Conservation (phyloP, 2,113 vertebrate species). For the Apus apus region DNA sequence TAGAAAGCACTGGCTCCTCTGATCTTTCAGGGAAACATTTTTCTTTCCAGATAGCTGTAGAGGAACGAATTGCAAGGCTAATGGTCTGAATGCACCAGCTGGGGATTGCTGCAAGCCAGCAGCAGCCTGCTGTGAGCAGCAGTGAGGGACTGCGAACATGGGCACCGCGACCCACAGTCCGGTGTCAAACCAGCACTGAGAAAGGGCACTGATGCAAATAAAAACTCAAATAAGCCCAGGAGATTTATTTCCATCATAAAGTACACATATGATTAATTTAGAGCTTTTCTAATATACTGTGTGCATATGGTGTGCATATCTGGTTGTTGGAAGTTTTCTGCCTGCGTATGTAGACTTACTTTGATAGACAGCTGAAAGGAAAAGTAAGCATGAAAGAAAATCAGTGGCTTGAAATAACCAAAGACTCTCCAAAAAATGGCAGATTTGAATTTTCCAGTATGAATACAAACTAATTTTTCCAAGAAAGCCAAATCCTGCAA, state of each 20-base stretch:
- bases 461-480: background rate
- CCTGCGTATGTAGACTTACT: background rate
- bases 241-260: background rate
- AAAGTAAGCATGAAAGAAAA: background rate
- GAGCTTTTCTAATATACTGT: background rate
- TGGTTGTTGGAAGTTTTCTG: background rate
- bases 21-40: background rate
- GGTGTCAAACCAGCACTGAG: background rate
- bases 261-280: background rate
- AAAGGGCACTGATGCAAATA: background rate
- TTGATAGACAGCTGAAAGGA: background rate
- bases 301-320: background rate
- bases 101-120: background rate
- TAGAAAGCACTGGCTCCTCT: background rate
- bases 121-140: background rate
- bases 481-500: background rate
- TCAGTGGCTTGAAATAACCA: background rate
- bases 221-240: background rate
- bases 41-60: background rate
- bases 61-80: background rate
- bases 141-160: rapidly evolving
- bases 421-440: background rate
- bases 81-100: rapidly evolving
- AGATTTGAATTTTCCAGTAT: background rate
- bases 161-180: rapidly evolving